A percentile compares a stretch with the other conserved stretches of the same genome.
Conservation (phyloP, 2,797 vertebrate genomes). For the Dromococcyx pavoninus region DNA sequence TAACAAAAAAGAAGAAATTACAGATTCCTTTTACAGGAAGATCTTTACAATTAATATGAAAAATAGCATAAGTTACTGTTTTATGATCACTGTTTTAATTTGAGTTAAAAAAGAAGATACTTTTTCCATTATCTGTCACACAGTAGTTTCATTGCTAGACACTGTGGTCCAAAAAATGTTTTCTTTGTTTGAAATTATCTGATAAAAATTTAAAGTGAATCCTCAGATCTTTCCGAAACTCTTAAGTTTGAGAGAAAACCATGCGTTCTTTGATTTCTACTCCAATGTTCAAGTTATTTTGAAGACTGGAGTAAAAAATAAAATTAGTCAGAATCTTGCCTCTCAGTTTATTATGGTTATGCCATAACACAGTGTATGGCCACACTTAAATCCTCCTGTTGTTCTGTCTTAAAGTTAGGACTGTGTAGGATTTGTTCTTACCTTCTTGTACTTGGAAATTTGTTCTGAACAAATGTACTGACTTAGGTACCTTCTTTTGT, state of each 20-base stretch:
- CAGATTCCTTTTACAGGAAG: neutral
- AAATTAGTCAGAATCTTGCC: neutral
- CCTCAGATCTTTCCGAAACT: neutral
- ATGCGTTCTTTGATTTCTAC: neutral
- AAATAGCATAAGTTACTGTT: neutral
- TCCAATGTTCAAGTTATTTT: neutral
- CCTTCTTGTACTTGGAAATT: neutral
- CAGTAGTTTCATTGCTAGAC: slow-evolving; percentile 14
- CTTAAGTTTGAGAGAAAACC: neutral
- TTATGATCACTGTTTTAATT: neutral
- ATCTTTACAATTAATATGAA: neutral
- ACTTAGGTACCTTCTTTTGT: neutral
- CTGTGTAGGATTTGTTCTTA: neutral
- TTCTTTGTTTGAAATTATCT: slow-evolving; percentile 13
- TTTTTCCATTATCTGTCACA: neutral
- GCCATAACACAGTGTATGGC: neutral
- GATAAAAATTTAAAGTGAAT: neutral
- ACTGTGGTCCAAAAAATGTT: neutral
- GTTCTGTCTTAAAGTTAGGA: neutral
- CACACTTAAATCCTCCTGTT: neutral
- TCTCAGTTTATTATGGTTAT: neutral
- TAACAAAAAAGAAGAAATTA: neutral
- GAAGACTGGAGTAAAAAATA: neutral
- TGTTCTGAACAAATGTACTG: neutral
- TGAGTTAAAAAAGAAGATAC: neutral